Evolutionary conservation across 2,113 vertebrate genomes (phyloP), one percentile per base, ranked within the genome.

Genomic region (Grammomys dolichurus): DNA sequence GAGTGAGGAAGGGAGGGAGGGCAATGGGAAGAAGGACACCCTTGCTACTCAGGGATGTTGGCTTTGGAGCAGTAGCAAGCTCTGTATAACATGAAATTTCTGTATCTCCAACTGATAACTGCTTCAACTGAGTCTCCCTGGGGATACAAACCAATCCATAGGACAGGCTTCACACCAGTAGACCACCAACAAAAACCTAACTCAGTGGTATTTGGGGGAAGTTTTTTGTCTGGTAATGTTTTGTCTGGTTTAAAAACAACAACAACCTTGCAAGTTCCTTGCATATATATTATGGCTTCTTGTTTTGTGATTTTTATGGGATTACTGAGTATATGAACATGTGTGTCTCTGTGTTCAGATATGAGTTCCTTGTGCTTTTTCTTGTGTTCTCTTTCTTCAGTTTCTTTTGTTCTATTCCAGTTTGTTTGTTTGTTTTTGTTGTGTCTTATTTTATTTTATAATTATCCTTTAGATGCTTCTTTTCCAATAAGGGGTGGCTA

Each of bases 51-150:
- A 63, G 60, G 86, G 69, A 82, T 22, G 60, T 91, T 93, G 87
- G 4, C 93, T 92, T 95, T 89, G 65, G 73, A 94, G 93, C 93
- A 95, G 94, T 95, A 95, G 89, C 46, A 69, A 22, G 80, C 36
- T 58, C 20, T 2, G 87, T 48, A 13, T 48, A 88, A 92, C 54
- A 93, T 5, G 24, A 95, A 67, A 36, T 19, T 96, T 73, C 46
- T 84, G 92, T n/a, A 28, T 84, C n/a, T 43, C 81, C n/a, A 63
- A 17, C 40, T 40, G n/a, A 63, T 31, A 84, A 60, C 24, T 0
- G 4, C 7, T 63, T 24, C 3, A 63, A 63, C 2, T 20, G 36
- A 43, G 11, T 84, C 63, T 82, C 54, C 13, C 36, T 33, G 28
- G 5, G 14, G 17, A 33, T 7, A 48, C 7, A 33, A 33, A n/a